Evolutionary conservation across 2,113 vertebrate genomes (phyloP), one percentile per base, ranked within the genome.

Genomic region (Macheiramphus alcinus): DNA sequence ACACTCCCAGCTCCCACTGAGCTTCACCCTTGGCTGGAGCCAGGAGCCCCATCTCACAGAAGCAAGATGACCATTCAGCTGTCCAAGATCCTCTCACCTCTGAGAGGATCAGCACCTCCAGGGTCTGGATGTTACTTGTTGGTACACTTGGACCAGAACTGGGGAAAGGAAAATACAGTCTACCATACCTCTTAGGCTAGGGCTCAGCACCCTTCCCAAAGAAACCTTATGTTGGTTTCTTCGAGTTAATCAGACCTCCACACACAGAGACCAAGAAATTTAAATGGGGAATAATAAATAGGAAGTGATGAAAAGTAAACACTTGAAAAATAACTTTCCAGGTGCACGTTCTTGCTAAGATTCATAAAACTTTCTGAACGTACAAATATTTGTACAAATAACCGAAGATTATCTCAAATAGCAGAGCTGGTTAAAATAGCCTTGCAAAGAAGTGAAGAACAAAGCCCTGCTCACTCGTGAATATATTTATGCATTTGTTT

Each of bases 401-500:
- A 42, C 32, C 2, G 1, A 73, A 95, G 67, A 85, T 93, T 83
- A 75, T 92, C 32, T 93, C 67, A 90, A 65, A 66, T 13, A 94
- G 50, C 71, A 93, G 81, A 83, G 68, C 21, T 73, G 70, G 87
- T 73, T 94, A 85, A 97, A 96, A 87, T n/a, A 89, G 87, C 63
- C 65, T 88, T 66, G 78, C 47, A 86, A 97, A 88, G 74, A 93
- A 94, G 89, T 29, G 91, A 94, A 93, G 89, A 97, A 86, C 91
- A 95, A 95, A 97, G 67, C 48, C 79, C 36, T 67, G 11, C 27
- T 92, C 71, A 43, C 86, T 91, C 78, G 83, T 93, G 32, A 94
- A 96, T 95, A 86, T 74, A 88, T 96, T 95, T 94, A 95, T 95
- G 67, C 53, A 42, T 94, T 95, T 97, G 89, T 97, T 97, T 96